phyloP scores from a whole-genome alignment of 1,140 invertebrate genomes.

The Danaus melanippus region DNA sequence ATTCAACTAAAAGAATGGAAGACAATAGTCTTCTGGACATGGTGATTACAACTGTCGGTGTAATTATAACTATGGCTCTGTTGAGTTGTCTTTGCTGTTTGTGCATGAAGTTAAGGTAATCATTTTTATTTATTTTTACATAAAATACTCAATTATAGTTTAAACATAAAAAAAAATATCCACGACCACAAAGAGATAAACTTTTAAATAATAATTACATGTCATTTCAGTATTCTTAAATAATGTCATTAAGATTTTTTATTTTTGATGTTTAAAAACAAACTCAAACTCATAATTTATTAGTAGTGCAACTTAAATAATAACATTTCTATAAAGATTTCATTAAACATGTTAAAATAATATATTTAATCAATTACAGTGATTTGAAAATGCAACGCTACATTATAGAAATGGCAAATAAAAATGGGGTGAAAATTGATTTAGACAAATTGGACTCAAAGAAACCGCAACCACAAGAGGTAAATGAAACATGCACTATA shows the following conservation, averaged over 20 bases:
- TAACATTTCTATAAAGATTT: too few relatives aligned
- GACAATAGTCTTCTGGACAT: conserved; percentile 24
- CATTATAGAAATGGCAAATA: conserved; percentile 37
- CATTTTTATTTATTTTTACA: not conserved
- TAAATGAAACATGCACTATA: conserved; percentile 44
- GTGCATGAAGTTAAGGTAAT: conserved; percentile 44
- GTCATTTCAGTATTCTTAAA: too few relatives aligned
- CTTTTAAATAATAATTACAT: too few relatives aligned
- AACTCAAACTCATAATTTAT: too few relatives aligned
- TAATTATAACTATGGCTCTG: conserved; percentile 29
- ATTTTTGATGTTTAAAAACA: too few relatives aligned
- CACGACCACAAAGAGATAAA: too few relatives aligned
- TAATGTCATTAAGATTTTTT: too few relatives aligned
- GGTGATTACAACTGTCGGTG: conserved; percentile 26
- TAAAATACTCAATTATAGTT: not conserved
- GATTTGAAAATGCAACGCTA: conserved; percentile 41
- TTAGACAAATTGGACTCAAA: conserved; percentile 34
- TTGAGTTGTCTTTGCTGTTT: conserved; percentile 35
- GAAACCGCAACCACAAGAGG: conserved; percentile 22
- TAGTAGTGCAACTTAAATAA: too few relatives aligned
- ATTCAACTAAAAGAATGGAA: not conserved
- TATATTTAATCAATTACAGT: conserved; percentile 33
- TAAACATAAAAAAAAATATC: not conserved
- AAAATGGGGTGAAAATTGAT: conserved; percentile 39
- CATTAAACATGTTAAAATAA: conserved; percentile 1